Evolutionary conservation across 2,888 invertebrate species (phyloP), one percentile per base, ranked within the genome.

Genomic region (Cephus spinipes): DNA sequence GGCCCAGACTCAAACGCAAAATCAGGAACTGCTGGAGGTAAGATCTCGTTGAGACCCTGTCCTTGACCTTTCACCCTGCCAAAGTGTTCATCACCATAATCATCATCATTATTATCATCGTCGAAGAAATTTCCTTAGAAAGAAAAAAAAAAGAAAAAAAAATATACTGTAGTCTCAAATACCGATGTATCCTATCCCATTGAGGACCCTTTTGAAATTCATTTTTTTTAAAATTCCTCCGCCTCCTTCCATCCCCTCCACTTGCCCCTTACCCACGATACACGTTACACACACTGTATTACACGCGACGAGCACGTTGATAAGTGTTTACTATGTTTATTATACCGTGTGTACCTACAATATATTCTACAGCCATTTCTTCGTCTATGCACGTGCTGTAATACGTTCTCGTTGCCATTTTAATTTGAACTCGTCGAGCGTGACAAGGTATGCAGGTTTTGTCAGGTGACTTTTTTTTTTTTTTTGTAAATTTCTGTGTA

Each of bases 21-120:
- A 86, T 86, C 91, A 91, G 90, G 91, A 91, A 86, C 87, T 91
- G 87, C 90, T 91, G 89, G 91, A 91, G 91, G 91, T 91, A 91
- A 91, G 91, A 90, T 86, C 87, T 86, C 88, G 87, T 87, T 88
- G 86, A 78, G 79, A 76, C 82, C 76, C 75, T 68, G 78, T 75
- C 78, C 75, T 40, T 75, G 75, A 75, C 78, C 75, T 73, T 75
- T 76, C 74, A 75, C 75, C 78, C 78, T 76, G 75, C 74, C 78
- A 75, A 78, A 78, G 40, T 55, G 73, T 76, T 76, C 78, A 75
- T 74, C 74, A 75, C 74, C 77, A 77, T 74, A 71, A 75, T 75
- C 74, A 55, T 40, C 40, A 40, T 55, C 55, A 55, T 55, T 55
- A 23, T 55, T 55, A 55, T 55, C 55, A 23, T 55, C 69, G 77